phyloP scores from a whole-genome alignment of 1,140 invertebrate species.

The Trichonephila inaurata region DNA sequence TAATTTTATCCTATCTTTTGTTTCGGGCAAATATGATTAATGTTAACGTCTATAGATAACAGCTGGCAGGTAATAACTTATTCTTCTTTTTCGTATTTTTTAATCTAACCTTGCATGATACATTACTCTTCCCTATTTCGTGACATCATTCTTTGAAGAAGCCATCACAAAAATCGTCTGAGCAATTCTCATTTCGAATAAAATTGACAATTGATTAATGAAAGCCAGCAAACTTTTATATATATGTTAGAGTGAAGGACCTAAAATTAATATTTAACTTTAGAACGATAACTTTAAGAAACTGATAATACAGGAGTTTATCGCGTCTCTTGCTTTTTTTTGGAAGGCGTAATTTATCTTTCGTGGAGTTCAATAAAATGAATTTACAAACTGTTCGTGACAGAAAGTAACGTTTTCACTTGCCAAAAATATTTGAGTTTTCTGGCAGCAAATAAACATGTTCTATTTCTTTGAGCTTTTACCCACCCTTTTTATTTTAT shows the following conservation, averaged over 20 bases:
- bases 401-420: neutral
- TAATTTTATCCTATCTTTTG: conserved; percentile 31
- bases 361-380: neutral
- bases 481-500: too few relatives aligned
- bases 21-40: conserved; percentile 16
- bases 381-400: conserved; percentile 5
- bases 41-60: neutral
- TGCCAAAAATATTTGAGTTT: neutral
- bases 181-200: conserved; percentile 25
- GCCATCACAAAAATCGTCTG: neutral
- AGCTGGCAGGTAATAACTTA: conserved; percentile 45
- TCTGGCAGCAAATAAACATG: too few relatives aligned
- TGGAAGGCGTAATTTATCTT: neutral
- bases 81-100: conserved; percentile 28
- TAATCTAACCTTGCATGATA: conserved; percentile 14
- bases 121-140: neutral
- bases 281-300: conserved; percentile 21
- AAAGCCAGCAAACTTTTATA: neutral
- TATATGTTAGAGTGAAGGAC: neutral
- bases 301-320: conserved; percentile 30
- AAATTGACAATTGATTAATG: conserved; percentile 33
- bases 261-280: conserved; percentile 36
- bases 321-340: neutral
- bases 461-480: too few relatives aligned
- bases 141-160: neutral